phyloP scores from a whole-genome alignment of 2,888 invertebrate genomes.

The Pollenia labialis region DNA sequence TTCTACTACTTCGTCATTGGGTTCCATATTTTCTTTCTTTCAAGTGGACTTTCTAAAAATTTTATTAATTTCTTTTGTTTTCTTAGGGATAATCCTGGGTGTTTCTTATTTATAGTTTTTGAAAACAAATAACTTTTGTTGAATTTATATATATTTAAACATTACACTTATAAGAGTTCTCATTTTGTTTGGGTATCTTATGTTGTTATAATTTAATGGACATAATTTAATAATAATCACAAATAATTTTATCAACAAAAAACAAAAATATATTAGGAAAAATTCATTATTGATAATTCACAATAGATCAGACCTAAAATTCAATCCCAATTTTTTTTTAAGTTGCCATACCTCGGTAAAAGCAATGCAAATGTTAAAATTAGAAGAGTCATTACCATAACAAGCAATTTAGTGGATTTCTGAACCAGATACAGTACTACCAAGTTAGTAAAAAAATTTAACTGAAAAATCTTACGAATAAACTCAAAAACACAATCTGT shows the following conservation, averaged over 20 bases:
- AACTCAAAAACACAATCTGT: neutral
- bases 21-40: conserved; percentile 79
- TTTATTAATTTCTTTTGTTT: conserved; percentile 12
- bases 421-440: neutral
- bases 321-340: conserved; percentile 19
- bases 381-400: neutral
- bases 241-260: conserved; percentile 58
- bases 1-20: conserved; percentile 84
- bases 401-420: neutral
- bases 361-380: neutral
- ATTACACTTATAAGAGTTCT: neutral
- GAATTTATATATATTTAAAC: conserved; percentile 10
- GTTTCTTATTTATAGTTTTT: neutral
- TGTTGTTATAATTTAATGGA: conserved; percentile 9
- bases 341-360: conserved; percentile 3
- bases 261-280: conserved; percentile 39
- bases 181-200: conserved; percentile 16
- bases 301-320: conserved; percentile 1
- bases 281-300: conserved; percentile 53
- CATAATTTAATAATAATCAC: conserved; percentile 42
- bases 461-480: too few relatives aligned
- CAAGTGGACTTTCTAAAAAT: neutral
- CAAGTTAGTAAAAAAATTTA: too few relatives aligned
- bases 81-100: neutral
- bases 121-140: neutral